Base-by-base conservation (phyloP, 2,797 vertebrate species). In the Molossus molossus region DNA sequence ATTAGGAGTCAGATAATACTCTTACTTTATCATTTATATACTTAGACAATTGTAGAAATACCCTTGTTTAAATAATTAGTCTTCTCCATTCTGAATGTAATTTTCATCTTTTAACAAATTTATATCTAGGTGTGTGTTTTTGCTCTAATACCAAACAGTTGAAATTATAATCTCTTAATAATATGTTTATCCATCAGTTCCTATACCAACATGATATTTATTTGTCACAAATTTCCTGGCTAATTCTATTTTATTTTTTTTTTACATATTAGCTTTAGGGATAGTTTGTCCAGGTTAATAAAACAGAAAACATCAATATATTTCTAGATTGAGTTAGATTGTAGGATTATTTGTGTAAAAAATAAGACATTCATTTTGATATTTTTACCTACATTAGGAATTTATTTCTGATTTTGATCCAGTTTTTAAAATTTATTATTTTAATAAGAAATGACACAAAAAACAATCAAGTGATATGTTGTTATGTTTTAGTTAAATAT, bases 401-500 rank as follows among this genome's bases (percentile, higher is more conserved):
- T 8, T 14, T 25, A 23, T 40, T 25, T 53, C 9, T 76, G 40
- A n/a, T 45, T 79, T 80, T 40, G 8, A 62, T 62, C 25, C 1
- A 62, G 58, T 81, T 62, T 81, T 81, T 33, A 23, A 55, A 33
- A 81, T 29, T 62, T 81, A 62, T 81, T 20, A 62, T 81, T 62
- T 81, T 45, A 60, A 27, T 25, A 81, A 81, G 17, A 37, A 81
- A 62, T 45, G 37, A 81, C 5, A 20, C 45, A 77, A 21, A 76
- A 13, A 84, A 48, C 13, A 75, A 70, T 79, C 23, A 86, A 62
- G n/a, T 20, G 17, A 64, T 27, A 50, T 55, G 53, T 86, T 69
- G 37, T 86, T 81, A 72, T 67, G 50, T 65, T 95, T 65, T 80
- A 94, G 86, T 92, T 90, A 86, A 82, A 72, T 60, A 62, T 65